Evolutionary conservation across 2,113 vertebrate species (phyloP).

Genomic region (Octodon degus): DNA sequence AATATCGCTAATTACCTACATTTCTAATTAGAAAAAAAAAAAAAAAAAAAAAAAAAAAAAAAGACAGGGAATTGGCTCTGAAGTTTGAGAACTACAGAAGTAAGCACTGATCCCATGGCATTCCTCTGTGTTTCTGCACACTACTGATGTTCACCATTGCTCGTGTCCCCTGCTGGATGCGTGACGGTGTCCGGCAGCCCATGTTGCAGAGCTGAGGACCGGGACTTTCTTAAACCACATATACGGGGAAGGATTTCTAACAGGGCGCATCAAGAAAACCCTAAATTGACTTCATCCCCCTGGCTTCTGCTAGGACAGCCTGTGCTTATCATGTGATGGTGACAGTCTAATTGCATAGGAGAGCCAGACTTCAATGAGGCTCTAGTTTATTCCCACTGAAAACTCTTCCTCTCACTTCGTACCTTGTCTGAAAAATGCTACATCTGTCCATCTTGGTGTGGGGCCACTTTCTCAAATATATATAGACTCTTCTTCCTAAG

Average conservation of each 20-base stretch:
- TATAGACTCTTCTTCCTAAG: neutral
- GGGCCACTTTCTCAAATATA: neutral
- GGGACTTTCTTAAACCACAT: neutral
- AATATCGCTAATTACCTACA: constrained; percentile 3
- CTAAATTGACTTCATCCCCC: neutral
- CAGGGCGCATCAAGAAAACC: neutral
- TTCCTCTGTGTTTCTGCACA: neutral
- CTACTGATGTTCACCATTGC: neutral
- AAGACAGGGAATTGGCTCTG: constrained; percentile 48
- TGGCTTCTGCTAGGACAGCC: neutral
- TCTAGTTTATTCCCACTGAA: neutral
- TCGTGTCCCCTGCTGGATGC: neutral
- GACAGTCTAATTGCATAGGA: neutral
- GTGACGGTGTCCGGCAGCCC: constrained; percentile 18
- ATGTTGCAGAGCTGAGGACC: neutral
- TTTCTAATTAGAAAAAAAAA: neutral
- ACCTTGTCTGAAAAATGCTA: neutral
- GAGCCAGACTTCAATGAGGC: neutral
- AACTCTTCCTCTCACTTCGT: neutral
- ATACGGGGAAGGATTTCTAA: neutral
- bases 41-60: neutral
- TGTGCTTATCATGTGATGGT: neutral
- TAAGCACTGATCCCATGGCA: neutral
- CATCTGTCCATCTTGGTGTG: neutral
- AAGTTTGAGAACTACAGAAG: neutral